phyloP scores from a whole-genome alignment of 2,888 invertebrate genomes.

The Chalcosyrphus nemorum region DNA sequence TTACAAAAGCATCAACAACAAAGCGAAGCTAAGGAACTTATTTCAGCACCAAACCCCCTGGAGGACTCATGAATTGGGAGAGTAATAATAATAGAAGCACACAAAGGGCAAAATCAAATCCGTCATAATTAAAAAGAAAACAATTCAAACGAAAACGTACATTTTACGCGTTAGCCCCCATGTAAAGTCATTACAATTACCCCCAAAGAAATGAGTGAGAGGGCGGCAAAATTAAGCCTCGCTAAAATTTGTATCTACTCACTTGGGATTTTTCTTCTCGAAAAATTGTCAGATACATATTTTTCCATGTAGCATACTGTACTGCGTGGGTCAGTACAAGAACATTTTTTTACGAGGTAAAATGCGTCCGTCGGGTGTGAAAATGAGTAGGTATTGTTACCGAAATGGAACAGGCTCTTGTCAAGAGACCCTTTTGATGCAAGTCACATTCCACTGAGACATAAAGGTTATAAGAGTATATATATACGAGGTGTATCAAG shows the following conservation, averaged over 20 bases:
- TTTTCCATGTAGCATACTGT: no score
- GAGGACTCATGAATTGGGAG: not conserved
- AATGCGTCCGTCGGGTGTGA: no score
- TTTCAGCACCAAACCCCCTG: not conserved
- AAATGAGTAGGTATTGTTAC: no score
- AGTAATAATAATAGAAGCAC: not conserved
- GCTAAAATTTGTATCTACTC: not conserved
- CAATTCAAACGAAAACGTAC: slow-evolving; percentile 15
- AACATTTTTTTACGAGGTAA: no score
- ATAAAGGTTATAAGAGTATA: no score
- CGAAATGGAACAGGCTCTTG: no score
- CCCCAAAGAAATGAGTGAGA: not conserved
- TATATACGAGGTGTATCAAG: no score
- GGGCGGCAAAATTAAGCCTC: not conserved
- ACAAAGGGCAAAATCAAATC: slow-evolving; percentile 12
- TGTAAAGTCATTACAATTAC: not conserved
- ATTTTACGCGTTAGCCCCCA: not conserved
- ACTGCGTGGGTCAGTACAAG: no score
- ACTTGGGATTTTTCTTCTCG: not conserved
- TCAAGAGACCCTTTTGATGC: no score
- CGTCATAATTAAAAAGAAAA: slow-evolving; percentile 15
- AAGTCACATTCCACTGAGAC: no score
- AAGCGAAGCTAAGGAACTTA: not conserved
- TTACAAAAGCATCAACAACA: not conserved
- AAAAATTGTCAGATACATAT: no score